A percentile compares a stretch with the other conserved stretches of the same genome.
These are phyloP conservation scores for Lonchura striata DNA, from an alignment of 2,113 vertebrate genomes.

Conservation along the genomic window DNA sequence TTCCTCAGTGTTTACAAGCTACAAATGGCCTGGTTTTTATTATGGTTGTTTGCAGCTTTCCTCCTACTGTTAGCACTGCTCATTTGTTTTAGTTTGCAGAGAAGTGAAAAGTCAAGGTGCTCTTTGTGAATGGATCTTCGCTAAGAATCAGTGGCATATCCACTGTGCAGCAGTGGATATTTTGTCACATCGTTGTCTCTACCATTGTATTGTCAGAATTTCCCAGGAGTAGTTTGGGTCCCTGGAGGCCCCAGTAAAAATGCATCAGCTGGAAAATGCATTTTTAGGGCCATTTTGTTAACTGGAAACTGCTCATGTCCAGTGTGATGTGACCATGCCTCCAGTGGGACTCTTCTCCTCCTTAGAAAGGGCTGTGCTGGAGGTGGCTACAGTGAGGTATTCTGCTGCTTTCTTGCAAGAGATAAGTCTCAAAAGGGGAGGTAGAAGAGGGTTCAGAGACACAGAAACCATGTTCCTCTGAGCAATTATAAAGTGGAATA, in stretches of 20 bases:
- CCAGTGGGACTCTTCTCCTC: fast-evolving
- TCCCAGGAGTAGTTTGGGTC: background rate
- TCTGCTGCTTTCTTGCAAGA: background rate
- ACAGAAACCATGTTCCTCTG: background rate
- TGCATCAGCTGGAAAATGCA: background rate
- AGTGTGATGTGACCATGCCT: fast-evolving
- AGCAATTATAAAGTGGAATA: background rate
- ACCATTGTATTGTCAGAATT: background rate
- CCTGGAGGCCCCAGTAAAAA: background rate
- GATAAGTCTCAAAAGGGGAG: background rate
- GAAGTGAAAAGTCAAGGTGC: background rate
- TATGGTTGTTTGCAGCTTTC: background rate
- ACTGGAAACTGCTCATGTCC: background rate
- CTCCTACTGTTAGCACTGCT: background rate
- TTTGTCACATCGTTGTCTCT: background rate
- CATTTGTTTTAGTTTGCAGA: slow-evolving; percentile 15
- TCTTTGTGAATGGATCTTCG: background rate
- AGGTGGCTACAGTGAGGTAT: background rate
- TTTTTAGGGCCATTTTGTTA: slow-evolving; percentile 11
- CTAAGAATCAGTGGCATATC: background rate
- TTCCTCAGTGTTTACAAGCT: background rate
- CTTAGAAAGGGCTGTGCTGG: background rate
- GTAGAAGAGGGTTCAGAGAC: background rate
- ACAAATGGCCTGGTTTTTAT: background rate
- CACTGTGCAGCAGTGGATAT: background rate